phyloP scores from a whole-genome alignment of 1,140 invertebrate genomes.

The Asbolus verrucosus region DNA sequence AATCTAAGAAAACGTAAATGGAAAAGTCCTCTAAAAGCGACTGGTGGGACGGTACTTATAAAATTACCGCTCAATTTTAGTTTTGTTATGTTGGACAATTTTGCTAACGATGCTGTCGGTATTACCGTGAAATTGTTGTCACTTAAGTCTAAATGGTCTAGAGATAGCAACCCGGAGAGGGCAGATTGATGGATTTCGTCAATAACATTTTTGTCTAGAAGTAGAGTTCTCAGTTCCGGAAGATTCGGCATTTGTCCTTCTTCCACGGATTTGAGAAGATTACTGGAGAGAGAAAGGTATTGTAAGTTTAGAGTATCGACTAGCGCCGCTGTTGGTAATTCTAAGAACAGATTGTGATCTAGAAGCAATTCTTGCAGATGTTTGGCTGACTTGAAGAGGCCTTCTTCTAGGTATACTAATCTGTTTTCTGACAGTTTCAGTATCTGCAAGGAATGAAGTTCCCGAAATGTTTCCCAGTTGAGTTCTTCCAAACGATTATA shows the following conservation, averaged over 20 bases:
- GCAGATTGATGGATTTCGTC: slow-evolving; percentile 74
- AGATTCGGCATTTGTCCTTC: slow-evolving; percentile 77
- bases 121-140: slow-evolving; percentile 85
- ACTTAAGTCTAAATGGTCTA: slow-evolving; percentile 81
- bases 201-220: slow-evolving; percentile 80
- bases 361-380: slow-evolving; percentile 77
- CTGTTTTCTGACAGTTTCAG: slow-evolving; percentile 83
- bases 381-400: slow-evolving; percentile 77
- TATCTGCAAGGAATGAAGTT: slow-evolving; percentile 76
- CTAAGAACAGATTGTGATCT: slow-evolving; percentile 81
- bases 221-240: slow-evolving; percentile 73
- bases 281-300: slow-evolving; percentile 77
- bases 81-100: slow-evolving; percentile 78
- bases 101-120: slow-evolving; percentile 79
- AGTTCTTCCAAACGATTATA: slow-evolving; percentile 82
- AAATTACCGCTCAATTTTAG: slow-evolving; percentile 83
- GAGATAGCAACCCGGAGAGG: slow-evolving; percentile 75
- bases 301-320: slow-evolving; percentile 74
- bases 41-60: slow-evolving; percentile 74
- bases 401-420: slow-evolving; percentile 76
- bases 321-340: slow-evolving; percentile 78
- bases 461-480: slow-evolving; percentile 77
- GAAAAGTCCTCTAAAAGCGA: slow-evolving; percentile 85
- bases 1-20: slow-evolving; percentile 80
- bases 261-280: slow-evolving; percentile 77